Base-by-base conservation (phyloP, 2,888 invertebrate genomes). In the Drosophila glabriapex region DNA sequence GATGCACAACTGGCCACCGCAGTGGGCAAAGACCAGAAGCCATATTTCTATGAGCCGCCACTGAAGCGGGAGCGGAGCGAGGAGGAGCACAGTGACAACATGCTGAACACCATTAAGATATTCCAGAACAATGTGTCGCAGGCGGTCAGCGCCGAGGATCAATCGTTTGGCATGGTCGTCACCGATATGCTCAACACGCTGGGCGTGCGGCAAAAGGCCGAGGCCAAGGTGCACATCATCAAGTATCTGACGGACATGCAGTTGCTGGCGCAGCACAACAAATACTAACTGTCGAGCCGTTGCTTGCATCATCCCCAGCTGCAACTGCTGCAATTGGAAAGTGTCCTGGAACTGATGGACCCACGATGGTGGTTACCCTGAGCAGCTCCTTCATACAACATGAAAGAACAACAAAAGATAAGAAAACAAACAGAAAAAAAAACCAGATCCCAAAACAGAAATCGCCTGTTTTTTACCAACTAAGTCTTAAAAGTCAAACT, bases 231-330 rank as follows among this genome's bases (percentile, higher is more conserved):
- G 68, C 92, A 92, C 72, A 92, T 92, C 49, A 92, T 92, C 16
- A 92, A 92, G 80, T 93, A 92, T 89, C 84, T 92, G 68, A 92
- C 92, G 67, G 92, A 92, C 72, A 92, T 92, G 92, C 92, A 92
- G 82, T 78, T 92, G 81, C 83, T 92, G 79, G 92, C 92, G 55
- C 92, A 92, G 85, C 92, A 92, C 62, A 92, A 92, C 76, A 92
- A 92, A 82, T 92, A 92, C 80, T 92, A 86, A 90, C 90, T 91
- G 73, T 82, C 90, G 76, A 66, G 86, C 75, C 72, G 70, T 49
- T 68, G 60, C 59, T 64, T 69, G 37, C 73, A 71, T 60, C 55
- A 49, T 39, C 66, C 69, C 59, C 70, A 78, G 60, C 72, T 67
- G 49, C 82, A 85, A 58, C 75, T 83, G 68, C 74, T 85, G 72